Evolutionary conservation across 2,888 invertebrate species (phyloP).

Genomic region (Abscondita cerata): DNA sequence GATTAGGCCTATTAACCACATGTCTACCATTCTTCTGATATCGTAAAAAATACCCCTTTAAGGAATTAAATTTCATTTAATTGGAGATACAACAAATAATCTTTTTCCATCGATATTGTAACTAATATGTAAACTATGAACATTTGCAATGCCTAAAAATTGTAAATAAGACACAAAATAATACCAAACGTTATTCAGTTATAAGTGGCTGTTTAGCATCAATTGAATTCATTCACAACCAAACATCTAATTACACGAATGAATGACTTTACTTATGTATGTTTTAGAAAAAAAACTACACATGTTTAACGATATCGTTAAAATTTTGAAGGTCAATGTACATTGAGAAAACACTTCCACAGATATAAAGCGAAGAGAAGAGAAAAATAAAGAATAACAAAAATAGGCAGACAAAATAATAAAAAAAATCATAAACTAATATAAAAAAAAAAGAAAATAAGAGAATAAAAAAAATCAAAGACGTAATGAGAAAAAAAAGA

Average conservation of each 20-base stretch:
- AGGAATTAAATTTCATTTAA: slow-evolving; percentile 76
- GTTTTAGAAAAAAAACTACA: slow-evolving; percentile 44
- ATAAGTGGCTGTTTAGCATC: slow-evolving; percentile 21
- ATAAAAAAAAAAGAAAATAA: no score
- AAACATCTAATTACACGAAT: slow-evolving; percentile 53
- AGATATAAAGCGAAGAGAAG: no score
- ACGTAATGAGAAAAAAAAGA: no score
- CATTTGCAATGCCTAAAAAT: slow-evolving; percentile 63
- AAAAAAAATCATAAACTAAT: no score
- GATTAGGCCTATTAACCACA: slow-evolving; percentile 63
- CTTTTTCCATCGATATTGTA: slow-evolving; percentile 70
- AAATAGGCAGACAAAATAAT: no score
- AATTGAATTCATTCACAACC: background rate
- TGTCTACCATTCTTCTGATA: slow-evolving; percentile 66
- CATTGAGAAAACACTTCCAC: no score
- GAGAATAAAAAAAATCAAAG: no score
- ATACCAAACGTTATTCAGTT: slow-evolving; percentile 47
- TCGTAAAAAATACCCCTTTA: slow-evolving; percentile 70
- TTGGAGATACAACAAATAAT: slow-evolving; percentile 72
- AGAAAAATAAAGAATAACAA: no score
- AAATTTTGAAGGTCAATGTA: no score
- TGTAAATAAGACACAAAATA: slow-evolving; percentile 34
- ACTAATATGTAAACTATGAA: slow-evolving; percentile 67
- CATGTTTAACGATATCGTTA: slow-evolving; percentile 47
- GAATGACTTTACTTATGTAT: slow-evolving; percentile 47